A percentile compares a stretch with the other conserved stretches of the same genome.
Evolutionary conservation across 2,888 invertebrate species (phyloP).

Genomic region (Gnatocerus cornutus): DNA sequence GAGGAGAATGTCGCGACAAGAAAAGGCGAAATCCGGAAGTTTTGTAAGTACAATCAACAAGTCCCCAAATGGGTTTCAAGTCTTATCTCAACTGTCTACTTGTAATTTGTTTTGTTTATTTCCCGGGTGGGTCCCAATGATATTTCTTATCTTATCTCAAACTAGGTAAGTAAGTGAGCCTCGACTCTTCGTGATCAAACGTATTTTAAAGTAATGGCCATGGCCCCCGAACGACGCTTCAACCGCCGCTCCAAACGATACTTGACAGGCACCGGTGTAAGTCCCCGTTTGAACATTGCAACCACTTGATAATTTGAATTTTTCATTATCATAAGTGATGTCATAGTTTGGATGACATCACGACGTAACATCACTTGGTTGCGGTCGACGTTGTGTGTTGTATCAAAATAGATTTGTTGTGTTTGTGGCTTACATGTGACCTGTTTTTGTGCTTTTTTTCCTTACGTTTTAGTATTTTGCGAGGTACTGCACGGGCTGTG

Average conservation of each 20-base stretch:
- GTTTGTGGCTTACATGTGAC: constrained; percentile 36
- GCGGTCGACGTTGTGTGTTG: constrained; percentile 36
- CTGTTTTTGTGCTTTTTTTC: constrained; percentile 23
- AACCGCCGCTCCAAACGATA: constrained; percentile 39
- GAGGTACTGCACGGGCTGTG: constrained; percentile 1
- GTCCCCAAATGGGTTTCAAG: no score
- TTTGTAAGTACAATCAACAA: constrained; percentile 73
- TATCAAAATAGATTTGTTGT: constrained; percentile 49
- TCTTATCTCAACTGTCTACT: constrained; percentile 14
- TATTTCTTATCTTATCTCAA: constrained; percentile 40
- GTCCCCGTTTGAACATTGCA: constrained; percentile 12
- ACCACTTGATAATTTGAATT: constrained; percentile 3
- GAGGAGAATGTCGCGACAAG: constrained; percentile 75
- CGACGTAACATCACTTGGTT: constrained; percentile 28
- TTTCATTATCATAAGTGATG: constrained; percentile 41
- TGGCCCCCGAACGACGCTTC: constrained; percentile 6
- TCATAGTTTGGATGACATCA: constrained; percentile 37
- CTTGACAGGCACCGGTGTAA: constrained; percentile 46
- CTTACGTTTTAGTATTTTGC: constrained; percentile 13
- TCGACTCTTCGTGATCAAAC: not conserved
- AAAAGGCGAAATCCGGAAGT: constrained; percentile 77
- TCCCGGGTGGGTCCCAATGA: not conserved
- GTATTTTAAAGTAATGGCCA: not conserved
- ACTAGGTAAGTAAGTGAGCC: constrained; percentile 2
- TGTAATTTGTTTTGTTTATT: constrained; percentile 19